Percentiles rank a stretch among this genome's conserved stretches.
Evolutionary conservation across 2,797 vertebrate species (phyloP).

Genomic region (Enteromius radiatus): DNA sequence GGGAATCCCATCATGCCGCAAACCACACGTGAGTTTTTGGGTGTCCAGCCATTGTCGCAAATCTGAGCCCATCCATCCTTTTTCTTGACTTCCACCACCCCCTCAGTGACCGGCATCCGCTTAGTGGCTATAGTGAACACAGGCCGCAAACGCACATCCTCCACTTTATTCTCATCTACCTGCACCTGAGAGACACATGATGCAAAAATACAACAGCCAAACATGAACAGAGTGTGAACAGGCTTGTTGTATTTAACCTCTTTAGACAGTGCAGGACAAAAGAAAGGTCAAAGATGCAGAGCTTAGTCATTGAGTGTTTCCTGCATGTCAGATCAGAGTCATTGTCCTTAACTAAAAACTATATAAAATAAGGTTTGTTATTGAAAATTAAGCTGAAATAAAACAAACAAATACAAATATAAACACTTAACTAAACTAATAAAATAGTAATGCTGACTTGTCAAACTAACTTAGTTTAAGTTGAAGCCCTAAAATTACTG

Average conservation of each 20-base stretch:
- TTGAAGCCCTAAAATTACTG: background rate
- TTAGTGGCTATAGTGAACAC: slow-evolving; percentile 75
- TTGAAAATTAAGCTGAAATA: background rate
- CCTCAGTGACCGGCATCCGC: slow-evolving; percentile 85
- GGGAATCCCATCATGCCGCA: slow-evolving; percentile 98
- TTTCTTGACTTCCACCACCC: slow-evolving; percentile 90
- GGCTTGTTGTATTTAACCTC: background rate
- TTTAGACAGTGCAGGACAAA: background rate
- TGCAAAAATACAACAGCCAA: background rate
- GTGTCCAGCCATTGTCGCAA: slow-evolving; percentile 88
- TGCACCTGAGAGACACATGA: slow-evolving; percentile 67
- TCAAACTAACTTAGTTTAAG: background rate
- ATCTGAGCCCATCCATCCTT: slow-evolving; percentile 88
- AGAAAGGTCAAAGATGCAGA: background rate
- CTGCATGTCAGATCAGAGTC: background rate
- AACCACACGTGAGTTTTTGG: slow-evolving; percentile 87
- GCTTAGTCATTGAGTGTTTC: background rate
- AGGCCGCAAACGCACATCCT: slow-evolving; percentile 87
- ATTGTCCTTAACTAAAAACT: background rate
- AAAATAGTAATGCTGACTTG: background rate
- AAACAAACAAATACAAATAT: background rate
- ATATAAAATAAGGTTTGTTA: background rate
- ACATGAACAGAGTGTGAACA: background rate
- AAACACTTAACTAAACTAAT: background rate
- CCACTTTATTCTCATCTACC: slow-evolving; percentile 85